A percentile compares a stretch with the other conserved stretches of the same genome.
Conservation (phyloP, 30 jellyfish, hydroid and myxozoan genomes). For the Catostylus mosaicus region DNA sequence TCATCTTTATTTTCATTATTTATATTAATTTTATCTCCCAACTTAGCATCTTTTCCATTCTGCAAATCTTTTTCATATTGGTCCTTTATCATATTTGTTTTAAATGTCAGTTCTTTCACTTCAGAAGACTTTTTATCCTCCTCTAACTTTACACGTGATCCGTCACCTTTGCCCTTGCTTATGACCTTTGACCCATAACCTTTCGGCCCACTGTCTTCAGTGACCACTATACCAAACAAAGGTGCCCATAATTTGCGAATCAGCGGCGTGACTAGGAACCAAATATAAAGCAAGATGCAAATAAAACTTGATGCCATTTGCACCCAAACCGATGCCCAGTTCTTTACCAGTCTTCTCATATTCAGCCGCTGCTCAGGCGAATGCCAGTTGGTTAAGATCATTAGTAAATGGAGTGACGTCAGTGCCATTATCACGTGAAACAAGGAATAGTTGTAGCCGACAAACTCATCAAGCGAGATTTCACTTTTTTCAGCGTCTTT, state of each 20-base stretch:
- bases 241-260: conserved; percentile 94
- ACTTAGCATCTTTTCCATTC: neutral
- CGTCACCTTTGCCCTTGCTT: conserved; percentile 15
- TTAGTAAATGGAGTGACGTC: conserved; percentile 78
- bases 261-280: conserved; percentile 95
- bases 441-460: conserved; percentile 92
- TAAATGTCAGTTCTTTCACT: neutral
- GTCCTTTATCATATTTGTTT: neutral
- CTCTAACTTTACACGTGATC: conserved; percentile 13
- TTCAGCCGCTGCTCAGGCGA: conserved; percentile 93
- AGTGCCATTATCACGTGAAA: conserved; percentile 88
- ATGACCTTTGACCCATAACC: conserved; percentile 12
- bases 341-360: conserved; percentile 85
- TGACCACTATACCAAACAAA: conserved; percentile 69
- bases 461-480: conserved; percentile 75
- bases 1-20: neutral
- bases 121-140: neutral
- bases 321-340: conserved; percentile 99
- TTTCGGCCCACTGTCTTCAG: conserved; percentile 6
- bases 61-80: neutral
- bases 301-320: conserved; percentile 99
- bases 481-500: conserved; percentile 51
- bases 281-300: conserved; percentile 75
- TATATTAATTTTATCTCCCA: neutral
- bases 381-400: conserved; percentile 97